Evolutionary conservation across 2,113 vertebrate species (phyloP).

Genomic region (Seriola dumerili): DNA sequence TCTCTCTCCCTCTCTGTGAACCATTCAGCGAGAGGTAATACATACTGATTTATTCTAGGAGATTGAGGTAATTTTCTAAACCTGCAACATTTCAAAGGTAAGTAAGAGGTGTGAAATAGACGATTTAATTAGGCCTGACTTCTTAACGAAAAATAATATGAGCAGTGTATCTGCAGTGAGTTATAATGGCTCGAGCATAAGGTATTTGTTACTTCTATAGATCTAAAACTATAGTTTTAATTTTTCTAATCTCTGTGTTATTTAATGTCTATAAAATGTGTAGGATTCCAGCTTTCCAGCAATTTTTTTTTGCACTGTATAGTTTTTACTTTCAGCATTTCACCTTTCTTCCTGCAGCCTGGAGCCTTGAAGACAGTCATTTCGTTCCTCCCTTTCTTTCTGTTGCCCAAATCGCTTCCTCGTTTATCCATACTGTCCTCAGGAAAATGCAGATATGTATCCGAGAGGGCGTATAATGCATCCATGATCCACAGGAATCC

Average conservation of each 20-base stretch:
- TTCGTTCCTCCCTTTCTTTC: constrained; percentile 4
- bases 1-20: not conserved
- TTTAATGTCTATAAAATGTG: not conserved
- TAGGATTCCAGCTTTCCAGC: not conserved
- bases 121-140: constrained; percentile 26
- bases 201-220: too few species aligned
- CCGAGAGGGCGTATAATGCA: constrained; percentile 73
- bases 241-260: not conserved
- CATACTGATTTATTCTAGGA: constrained; percentile 41
- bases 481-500: constrained; percentile 90
- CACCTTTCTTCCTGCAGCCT: not conserved
- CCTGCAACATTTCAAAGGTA: constrained; percentile 49
- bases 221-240: not conserved
- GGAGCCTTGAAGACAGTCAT: not conserved
- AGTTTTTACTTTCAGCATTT: not conserved
- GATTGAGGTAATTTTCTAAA: constrained; percentile 54
- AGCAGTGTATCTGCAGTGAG: not conserved
- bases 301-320: too few species aligned
- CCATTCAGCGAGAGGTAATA: constrained; percentile 22
- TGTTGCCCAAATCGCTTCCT: constrained; percentile 29
- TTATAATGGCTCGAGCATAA: not conserved
- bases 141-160: not conserved
- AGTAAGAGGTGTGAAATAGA: constrained; percentile 10
- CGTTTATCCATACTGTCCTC: constrained; percentile 45
- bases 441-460: constrained; percentile 71